Evolutionary conservation across 2,888 invertebrate genomes (phyloP).

Genomic region (Idaea aversata): DNA sequence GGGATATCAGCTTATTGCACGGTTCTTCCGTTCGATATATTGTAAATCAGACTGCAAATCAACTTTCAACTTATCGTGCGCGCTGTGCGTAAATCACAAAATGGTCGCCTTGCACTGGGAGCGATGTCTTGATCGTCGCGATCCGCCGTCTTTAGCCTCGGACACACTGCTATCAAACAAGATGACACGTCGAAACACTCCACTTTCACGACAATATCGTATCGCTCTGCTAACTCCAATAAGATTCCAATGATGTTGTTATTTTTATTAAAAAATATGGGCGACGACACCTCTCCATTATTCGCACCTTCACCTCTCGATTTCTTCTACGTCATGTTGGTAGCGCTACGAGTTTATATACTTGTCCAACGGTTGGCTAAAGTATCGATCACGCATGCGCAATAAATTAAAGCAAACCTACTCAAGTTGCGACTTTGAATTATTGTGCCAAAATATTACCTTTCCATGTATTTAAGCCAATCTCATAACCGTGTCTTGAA

Average conservation of each 20-base stretch:
- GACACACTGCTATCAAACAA: slow-evolving; percentile 18
- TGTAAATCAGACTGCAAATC: slow-evolving; percentile 9
- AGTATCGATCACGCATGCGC: no score
- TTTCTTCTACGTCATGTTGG: slow-evolving; percentile 74
- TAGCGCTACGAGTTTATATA: slow-evolving; percentile 64
- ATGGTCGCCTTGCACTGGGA: slow-evolving; percentile 61
- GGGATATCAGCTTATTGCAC: no score
- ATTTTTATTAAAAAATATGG: slow-evolving; percentile 65
- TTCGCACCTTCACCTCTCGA: slow-evolving; percentile 75
- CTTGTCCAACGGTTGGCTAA: background rate
- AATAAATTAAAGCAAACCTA: no score
- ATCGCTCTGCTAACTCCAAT: slow-evolving; percentile 73
- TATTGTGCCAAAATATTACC: no score
- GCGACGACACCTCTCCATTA: slow-evolving; percentile 74
- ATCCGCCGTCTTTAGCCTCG: slow-evolving; percentile 70
- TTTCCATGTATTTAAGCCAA: no score
- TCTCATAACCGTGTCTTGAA: no score
- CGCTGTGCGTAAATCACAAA: slow-evolving; percentile 58
- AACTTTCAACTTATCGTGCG: slow-evolving; percentile 45
- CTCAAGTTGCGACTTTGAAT: no score
- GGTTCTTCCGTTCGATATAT: slow-evolving; percentile 10
- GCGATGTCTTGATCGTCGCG: slow-evolving; percentile 55
- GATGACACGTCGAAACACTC: slow-evolving; percentile 77
- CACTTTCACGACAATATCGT: slow-evolving; percentile 70
- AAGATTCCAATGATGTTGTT: slow-evolving; percentile 50